These are phyloP conservation scores for Notiomystis cincta DNA, from an alignment of 2,113 vertebrate genomes.

Conservation along the genomic window DNA sequence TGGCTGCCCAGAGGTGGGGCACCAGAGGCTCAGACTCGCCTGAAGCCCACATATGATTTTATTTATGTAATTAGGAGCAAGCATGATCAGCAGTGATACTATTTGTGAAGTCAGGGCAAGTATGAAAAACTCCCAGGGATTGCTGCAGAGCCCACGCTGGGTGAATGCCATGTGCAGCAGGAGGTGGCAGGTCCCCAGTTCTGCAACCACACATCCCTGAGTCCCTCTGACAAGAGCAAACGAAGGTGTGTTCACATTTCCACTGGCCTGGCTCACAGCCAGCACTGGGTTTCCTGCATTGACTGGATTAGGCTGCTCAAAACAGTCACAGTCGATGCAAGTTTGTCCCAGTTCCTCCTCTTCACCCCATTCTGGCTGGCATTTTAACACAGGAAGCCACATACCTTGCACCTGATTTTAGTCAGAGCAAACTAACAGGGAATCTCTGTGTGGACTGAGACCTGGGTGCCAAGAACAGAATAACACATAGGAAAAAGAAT, in stretches of 20 bases:
- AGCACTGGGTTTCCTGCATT: not conserved
- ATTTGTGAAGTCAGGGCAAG: not conserved
- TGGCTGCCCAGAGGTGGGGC: not conserved
- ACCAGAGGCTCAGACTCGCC: not conserved
- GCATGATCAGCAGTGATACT: not conserved
- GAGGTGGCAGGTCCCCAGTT: not conserved
- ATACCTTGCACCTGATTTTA: not conserved
- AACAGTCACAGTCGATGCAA: not conserved
- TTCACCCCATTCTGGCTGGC: not conserved
- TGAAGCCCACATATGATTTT: not conserved
- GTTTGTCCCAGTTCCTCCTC: not conserved
- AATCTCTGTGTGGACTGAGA: not conserved
- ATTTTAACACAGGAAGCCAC: not conserved
- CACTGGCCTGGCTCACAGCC: not conserved
- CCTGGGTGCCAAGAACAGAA: not conserved
- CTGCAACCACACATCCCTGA: not conserved
- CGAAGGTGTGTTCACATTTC: not conserved
- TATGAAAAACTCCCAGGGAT: not conserved
- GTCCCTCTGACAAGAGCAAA: not conserved
- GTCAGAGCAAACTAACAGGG: not conserved
- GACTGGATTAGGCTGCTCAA: not conserved
- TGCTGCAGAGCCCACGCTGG: not conserved
- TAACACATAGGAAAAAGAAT: not conserved
- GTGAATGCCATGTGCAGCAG: not conserved
- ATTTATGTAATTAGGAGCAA: not conserved